Evolutionary conservation across 2,888 invertebrate species (phyloP), one percentile per base, ranked within the genome.

Genomic region (Coenonympha arcania): DNA sequence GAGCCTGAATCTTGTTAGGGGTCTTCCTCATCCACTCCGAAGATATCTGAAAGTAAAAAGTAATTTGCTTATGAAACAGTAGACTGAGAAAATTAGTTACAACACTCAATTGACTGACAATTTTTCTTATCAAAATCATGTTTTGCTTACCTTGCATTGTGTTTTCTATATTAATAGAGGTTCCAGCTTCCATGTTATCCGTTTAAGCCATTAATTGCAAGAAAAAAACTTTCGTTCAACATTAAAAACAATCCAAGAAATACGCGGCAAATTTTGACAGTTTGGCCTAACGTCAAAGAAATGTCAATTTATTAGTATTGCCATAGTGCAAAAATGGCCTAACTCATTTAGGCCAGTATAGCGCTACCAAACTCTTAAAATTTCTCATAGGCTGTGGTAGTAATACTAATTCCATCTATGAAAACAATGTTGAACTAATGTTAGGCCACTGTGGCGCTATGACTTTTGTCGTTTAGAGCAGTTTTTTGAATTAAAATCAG

Each of bases 1-100:
- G 48, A 48, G 31, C 51, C 45, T 18, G 41, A 40, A 40, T 50
- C 50, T 50, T 41, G 46, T 42, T 46, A 46, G 36, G 46, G 36
- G 22, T 46, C 50, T 41, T 50, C 31, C 15, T 37, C 34, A 45
- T 50, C 45, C 40, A 40, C 45, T 45, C 50, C 45, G 33, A 50
- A 45, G 41, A 41, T 41, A 40, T 40, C 40, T 40, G 26, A 33
- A 41, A 22, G 34, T 41, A 40, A 48, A 33, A 31, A n/a, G n/a
- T 41, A 48, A 41, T 41, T 24, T 28, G 11, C 28, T 28, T 28
- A 28, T n/a, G 28, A 28, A 28, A 28, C 11, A 28, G 28, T 28
- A 28, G 28, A 40, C 37, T 46, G 19, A 46, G 26, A 36, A 37
- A 28, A 30, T 16, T 43, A 31, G 16, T 31, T 28, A 43, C 39